Evolutionary conservation across 2,888 invertebrate genomes (phyloP), one percentile per base, ranked within the genome.

Genomic region (Shargacucullia verbasci): DNA sequence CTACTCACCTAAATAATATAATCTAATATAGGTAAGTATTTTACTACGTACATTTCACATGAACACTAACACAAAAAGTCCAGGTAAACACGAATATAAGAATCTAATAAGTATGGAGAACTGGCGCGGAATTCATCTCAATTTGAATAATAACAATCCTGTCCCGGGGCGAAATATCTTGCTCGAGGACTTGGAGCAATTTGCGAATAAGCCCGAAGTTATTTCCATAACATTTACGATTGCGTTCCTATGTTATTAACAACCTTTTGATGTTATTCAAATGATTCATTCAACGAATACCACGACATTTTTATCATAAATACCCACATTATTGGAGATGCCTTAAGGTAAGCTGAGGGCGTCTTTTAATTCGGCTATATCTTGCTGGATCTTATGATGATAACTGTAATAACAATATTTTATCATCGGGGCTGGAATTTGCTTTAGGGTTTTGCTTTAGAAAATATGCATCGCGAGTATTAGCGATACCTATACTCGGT

Each of bases 211-310:
- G 76, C 58, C 55, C 62, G 57, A 53, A 71, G 71, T 78, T 76
- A 84, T 86, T 80, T 80, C 78, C 81, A 83, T 77, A 80, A 55
- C 59, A 79, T 82, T 78, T 75, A 68, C 70, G 80, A 78, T 89
- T 80, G 91, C 91, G 85, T 91, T 76, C 64, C 80, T 61, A 80
- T 75, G 79, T 80, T 79, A 85, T 84, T 85, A 78, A 59, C 80
- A 61, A 71, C 52, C 48, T 67, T 45, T 64, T 48, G 52, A 78
- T 79, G 74, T 70, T 77, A 78, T 79, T 80, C 76, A 70, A 73
- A 81, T 76, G 58, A 70, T 65, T 75, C 77, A 82, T 80, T 82
- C 77, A 67, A 57, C 59, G 70, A 73, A 80, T 79, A 67, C 73
- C 55, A 54, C 64, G 72, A 79, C 72, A 70, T 72, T 63, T 56